Percentiles rank a stretch among this genome's conserved stretches.
Conservation (phyloP, 37 sponge, comb jelly and placozoan species). For the Tethya wilhelma region DNA sequence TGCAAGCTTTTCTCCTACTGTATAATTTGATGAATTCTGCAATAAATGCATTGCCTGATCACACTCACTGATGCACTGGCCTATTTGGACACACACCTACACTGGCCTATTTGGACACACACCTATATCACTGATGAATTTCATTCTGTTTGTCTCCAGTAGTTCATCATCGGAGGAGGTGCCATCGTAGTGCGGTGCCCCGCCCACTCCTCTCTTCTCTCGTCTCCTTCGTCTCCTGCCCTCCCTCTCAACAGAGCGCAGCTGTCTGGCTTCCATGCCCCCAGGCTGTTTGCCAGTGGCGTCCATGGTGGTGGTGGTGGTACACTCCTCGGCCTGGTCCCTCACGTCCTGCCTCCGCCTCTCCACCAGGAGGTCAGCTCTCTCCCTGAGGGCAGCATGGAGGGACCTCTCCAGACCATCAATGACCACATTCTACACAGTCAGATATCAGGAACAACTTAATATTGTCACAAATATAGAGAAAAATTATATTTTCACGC, state of each 20-base stretch:
- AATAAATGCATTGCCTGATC: background rate
- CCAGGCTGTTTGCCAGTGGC: background rate
- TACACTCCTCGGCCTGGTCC: constrained; percentile 66
- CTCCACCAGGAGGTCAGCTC: constrained; percentile 42
- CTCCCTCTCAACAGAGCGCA: constrained; percentile 70
- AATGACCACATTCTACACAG: constrained; percentile 14
- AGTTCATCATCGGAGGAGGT: constrained; percentile 89
- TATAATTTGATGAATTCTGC: too few species aligned
- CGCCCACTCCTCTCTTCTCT: constrained; percentile 31
- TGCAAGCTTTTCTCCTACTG: too few species aligned
- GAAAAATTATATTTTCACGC: too few species aligned
- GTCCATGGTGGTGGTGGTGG: background rate
- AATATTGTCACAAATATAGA: too few species aligned
- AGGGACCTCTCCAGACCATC: constrained; percentile 39
- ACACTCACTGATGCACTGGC: background rate
- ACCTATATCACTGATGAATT: constrained; percentile 61
- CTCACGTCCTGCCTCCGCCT: constrained; percentile 72
- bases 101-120: background rate
- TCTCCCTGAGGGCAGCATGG: constrained; percentile 14
- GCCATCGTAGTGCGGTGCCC: constrained; percentile 57
- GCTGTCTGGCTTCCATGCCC: constrained; percentile 20
- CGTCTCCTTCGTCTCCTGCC: constrained; percentile 74
- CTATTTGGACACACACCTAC: background rate
- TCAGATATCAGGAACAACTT: too few species aligned
- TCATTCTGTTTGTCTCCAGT: constrained; percentile 62